Evolutionary conservation across 2,888 invertebrate genomes (phyloP).

Genomic region (Ptilodon capucinus): DNA sequence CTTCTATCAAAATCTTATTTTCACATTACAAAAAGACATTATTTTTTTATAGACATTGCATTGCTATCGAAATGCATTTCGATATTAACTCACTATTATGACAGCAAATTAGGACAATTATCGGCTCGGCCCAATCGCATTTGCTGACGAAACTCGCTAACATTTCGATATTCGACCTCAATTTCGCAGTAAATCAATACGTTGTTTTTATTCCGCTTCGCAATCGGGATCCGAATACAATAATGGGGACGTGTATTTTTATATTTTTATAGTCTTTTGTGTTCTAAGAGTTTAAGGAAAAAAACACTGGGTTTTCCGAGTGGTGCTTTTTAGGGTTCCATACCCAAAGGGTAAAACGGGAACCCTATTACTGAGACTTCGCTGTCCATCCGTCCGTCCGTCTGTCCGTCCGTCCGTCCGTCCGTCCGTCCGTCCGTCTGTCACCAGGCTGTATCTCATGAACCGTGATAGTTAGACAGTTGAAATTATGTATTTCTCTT

Average conservation of each 20-base stretch:
- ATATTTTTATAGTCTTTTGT: background rate
- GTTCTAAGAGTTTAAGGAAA: background rate
- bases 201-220: slow-evolving; percentile 6
- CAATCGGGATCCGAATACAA: background rate
- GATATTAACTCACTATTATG: background rate
- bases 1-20: no score
- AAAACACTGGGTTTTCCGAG: background rate
- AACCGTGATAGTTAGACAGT: no score
- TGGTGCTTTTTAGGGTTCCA: background rate
- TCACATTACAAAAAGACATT: no score
- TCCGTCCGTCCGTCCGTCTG: no score
- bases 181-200: slow-evolving; percentile 26
- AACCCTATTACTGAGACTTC: no score
- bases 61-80: background rate
- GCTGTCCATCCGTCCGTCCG: no score
- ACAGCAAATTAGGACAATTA: slow-evolving; percentile 33
- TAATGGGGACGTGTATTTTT: background rate
- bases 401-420: no score
- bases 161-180: slow-evolving; percentile 20
- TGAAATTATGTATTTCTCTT: no score
- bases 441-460: no score
- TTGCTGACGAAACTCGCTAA: slow-evolving; percentile 19
- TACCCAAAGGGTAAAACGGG: no score
- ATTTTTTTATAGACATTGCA: no score
- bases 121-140: slow-evolving; percentile 29